These are phyloP conservation scores for Drosophila birchii DNA, from an alignment of 2,888 invertebrate genomes.

Conservation along the genomic window DNA sequence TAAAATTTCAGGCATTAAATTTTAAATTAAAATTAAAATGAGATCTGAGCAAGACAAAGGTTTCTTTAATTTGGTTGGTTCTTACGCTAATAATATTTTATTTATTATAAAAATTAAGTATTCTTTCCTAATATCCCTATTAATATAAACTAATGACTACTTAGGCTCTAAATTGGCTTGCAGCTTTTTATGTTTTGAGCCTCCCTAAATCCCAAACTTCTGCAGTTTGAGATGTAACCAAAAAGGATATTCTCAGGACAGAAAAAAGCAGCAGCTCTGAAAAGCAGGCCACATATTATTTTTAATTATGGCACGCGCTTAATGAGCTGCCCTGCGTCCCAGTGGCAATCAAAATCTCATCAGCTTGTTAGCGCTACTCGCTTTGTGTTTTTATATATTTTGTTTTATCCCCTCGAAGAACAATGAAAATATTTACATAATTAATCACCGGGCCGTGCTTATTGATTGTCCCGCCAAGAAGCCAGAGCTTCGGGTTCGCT, in stretches of 20 bases:
- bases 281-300: constrained; percentile 36
- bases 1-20: no score
- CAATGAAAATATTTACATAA: constrained; percentile 59
- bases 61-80: no score
- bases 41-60: no score
- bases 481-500: constrained; percentile 45
- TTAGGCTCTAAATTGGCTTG: not conserved
- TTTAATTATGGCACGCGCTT: constrained; percentile 37
- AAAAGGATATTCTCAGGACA: not conserved
- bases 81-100: not conserved
- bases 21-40: no score
- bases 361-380: constrained; percentile 52
- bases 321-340: constrained; percentile 41
- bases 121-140: not conserved
- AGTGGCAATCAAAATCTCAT: constrained; percentile 71
- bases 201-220: not conserved
- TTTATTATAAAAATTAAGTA: not conserved
- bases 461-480: constrained; percentile 58
- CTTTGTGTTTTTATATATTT: not conserved
- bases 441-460: constrained; percentile 64
- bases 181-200: not conserved
- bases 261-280: not conserved
- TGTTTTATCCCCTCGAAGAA: constrained; percentile 13
- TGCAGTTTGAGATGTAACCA: not conserved
- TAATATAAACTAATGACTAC: not conserved